A percentile compares a stretch with the other conserved stretches of the same genome.
phyloP scores from a whole-genome alignment of 2,888 invertebrate species.

The Acanthococcus lagerstroemiae region DNA sequence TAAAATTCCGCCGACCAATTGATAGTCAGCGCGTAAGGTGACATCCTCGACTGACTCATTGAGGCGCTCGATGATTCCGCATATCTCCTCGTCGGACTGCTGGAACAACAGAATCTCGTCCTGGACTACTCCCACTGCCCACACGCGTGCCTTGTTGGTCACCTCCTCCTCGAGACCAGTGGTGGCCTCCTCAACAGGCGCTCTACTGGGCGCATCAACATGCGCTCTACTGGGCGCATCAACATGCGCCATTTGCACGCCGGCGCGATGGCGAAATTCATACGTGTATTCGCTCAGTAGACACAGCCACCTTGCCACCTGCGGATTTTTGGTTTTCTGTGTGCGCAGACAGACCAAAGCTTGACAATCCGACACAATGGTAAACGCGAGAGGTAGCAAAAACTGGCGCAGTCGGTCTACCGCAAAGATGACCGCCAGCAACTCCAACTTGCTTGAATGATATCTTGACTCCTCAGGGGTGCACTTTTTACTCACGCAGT shows the following conservation, averaged over 20 bases:
- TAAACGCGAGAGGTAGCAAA: slow-evolving; percentile 34
- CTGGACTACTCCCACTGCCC: background rate
- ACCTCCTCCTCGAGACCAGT: background rate
- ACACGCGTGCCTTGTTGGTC: background rate
- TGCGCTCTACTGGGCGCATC: slow-evolving; percentile 22
- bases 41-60: background rate
- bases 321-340: slow-evolving; percentile 34
- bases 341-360: slow-evolving; percentile 35
- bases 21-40: background rate
- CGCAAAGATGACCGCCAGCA: slow-evolving; percentile 35
- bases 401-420: slow-evolving; percentile 30
- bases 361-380: slow-evolving; percentile 36
- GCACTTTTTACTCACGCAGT: slow-evolving; percentile 35
- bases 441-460: slow-evolving; percentile 38
- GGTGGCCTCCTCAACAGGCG: background rate
- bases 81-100: background rate
- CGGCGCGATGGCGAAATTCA: slow-evolving; percentile 1
- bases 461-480: slow-evolving; percentile 32
- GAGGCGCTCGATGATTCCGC: background rate
- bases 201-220: too few species aligned
- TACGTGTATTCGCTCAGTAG: slow-evolving; percentile 10
- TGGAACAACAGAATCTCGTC: slow-evolving; percentile 3
- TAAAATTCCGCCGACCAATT: background rate
- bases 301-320: slow-evolving; percentile 24
- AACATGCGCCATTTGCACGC: slow-evolving; percentile 4